These are phyloP conservation scores for Rissa tridactyla DNA, from an alignment of 2,113 vertebrate genomes.

Conservation along the genomic window DNA sequence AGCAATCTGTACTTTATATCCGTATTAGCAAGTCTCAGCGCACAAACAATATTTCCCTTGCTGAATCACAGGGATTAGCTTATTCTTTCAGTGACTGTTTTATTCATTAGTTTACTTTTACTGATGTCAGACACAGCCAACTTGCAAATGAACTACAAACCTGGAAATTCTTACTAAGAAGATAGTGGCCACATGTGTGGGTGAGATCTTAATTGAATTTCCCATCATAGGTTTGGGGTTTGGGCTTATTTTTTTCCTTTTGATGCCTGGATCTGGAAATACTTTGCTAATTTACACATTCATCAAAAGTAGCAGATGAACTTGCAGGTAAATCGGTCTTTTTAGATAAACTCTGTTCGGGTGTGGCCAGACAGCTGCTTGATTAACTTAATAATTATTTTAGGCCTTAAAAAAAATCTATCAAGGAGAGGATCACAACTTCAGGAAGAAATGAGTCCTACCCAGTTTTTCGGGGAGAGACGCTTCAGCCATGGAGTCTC, in stretches of 20 bases:
- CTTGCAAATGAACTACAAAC: constrained; percentile 60
- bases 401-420: neutral
- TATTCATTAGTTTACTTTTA: constrained; percentile 55
- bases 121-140: constrained; percentile 38
- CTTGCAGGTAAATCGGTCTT: neutral
- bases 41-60: constrained; percentile 32
- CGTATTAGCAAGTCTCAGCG: constrained; percentile 43
- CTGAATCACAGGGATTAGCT: constrained; percentile 64
- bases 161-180: constrained; percentile 11
- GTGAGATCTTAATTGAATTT: neutral
- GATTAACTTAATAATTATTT: neutral
- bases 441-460: neutral
- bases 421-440: neutral
- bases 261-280: neutral
- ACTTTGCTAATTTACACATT: neutral
- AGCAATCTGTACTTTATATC: constrained; percentile 44
- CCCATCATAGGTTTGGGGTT: neutral
- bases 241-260: neutral
- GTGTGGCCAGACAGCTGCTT: neutral
- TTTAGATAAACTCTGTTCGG: neutral
- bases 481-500: neutral
- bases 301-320: neutral
- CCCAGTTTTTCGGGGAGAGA: neutral
- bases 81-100: constrained; percentile 57
- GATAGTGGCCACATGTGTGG: neutral